Conservation (phyloP, 2,113 vertebrate species). For the Pomatostomus ruficeps region DNA sequence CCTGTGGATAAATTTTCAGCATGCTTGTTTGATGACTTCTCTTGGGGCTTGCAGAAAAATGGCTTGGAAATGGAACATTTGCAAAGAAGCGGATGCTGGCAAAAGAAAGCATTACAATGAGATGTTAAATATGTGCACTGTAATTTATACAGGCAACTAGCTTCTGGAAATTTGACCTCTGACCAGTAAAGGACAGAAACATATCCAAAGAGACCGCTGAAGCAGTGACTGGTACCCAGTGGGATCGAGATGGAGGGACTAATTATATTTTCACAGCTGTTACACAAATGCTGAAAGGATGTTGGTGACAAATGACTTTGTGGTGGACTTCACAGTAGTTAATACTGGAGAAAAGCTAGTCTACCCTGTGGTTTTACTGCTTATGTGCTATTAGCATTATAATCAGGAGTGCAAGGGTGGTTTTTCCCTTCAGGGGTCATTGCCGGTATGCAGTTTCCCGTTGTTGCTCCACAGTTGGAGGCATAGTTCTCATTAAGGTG, state of each 20-base stretch:
- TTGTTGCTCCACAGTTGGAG: background rate
- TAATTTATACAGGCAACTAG: conserved; percentile 56
- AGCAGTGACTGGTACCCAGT: background rate
- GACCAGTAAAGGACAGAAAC: conserved; percentile 34
- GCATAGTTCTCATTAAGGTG: background rate
- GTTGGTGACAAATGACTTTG: conserved; percentile 38
- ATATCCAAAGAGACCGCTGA: background rate
- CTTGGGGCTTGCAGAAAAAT: conserved; percentile 33
- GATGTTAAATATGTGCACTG: conserved; percentile 43
- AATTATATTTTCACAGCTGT: conserved; percentile 63
- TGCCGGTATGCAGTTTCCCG: background rate
- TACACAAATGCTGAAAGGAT: background rate
- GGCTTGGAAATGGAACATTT: conserved; percentile 46
- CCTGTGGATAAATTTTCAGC: conserved; percentile 39
- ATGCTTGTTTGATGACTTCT: conserved; percentile 22
- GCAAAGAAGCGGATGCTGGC: conserved; percentile 14
- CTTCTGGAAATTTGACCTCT: conserved; percentile 58
- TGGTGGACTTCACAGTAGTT: conserved; percentile 18
- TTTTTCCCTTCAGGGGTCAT: background rate
- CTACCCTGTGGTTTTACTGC: background rate
- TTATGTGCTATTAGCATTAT: conserved; percentile 21
- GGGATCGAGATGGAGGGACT: conserved; percentile 24
- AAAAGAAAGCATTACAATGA: conserved; percentile 44
- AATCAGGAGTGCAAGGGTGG: background rate
- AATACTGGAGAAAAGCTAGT: background rate